A percentile compares a stretch with the other conserved stretches of the same genome.
Evolutionary conservation across 2,888 invertebrate genomes (phyloP).

Genomic region (Amphipoea lucens): DNA sequence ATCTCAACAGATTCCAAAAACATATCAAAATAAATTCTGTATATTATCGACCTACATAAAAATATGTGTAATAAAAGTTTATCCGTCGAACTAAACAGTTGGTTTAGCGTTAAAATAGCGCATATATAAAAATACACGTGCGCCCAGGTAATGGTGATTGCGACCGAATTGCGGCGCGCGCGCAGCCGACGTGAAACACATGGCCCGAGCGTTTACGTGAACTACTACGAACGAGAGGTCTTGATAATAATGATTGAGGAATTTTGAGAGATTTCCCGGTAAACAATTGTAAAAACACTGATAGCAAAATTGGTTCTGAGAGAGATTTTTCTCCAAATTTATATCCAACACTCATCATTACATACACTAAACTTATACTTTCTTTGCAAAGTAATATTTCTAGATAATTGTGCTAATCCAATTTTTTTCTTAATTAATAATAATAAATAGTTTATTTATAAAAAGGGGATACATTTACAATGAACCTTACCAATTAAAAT

Average conservation of each 20-base stretch:
- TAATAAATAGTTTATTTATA: no score
- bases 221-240: conserved; percentile 35
- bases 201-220: conserved; percentile 78
- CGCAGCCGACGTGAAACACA: conserved; percentile 84
- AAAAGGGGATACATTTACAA: no score
- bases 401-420: neutral
- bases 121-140: conserved; percentile 83
- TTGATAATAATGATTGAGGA: conserved; percentile 67
- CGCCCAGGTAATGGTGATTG: conserved; percentile 85
- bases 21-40: conserved; percentile 58
- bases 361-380: neutral
- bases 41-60: conserved; percentile 64
- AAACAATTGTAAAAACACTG: neutral
- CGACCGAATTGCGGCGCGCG: conserved; percentile 83
- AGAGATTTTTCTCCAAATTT: neutral
- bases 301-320: neutral
- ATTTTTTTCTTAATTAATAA: neutral
- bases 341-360: neutral
- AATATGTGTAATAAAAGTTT: conserved; percentile 73
- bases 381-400: neutral
- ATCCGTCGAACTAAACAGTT: conserved; percentile 67
- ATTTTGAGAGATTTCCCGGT: no score
- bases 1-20: conserved; percentile 53
- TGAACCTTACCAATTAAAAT: no score
- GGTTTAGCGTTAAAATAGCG: conserved; percentile 75